A percentile compares a stretch with the other conserved stretches of the same genome.
These are phyloP conservation scores for Ichneumoninae sp. DNA, from an alignment of 2,888 invertebrate species.

Conservation along the genomic window DNA sequence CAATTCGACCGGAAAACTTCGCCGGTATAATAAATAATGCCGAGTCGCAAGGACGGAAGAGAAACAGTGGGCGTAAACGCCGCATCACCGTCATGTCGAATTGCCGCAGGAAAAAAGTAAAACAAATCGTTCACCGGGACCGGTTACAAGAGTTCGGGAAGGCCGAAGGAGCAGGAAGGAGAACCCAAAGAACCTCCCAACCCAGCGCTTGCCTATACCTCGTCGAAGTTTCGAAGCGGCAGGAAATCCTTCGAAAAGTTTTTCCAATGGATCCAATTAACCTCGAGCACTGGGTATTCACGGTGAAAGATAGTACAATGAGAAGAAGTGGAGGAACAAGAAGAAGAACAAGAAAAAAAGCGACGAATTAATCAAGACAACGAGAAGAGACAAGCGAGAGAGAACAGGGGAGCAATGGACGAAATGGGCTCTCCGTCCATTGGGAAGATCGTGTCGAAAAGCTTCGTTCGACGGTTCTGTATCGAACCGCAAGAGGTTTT, in stretches of 20 bases:
- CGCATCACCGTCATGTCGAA: slow-evolving; percentile 43
- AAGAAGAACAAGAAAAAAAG: slow-evolving; percentile 13
- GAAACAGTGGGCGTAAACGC: slow-evolving; percentile 28
- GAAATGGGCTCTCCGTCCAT: slow-evolving; percentile 4
- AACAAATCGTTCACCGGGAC: slow-evolving; percentile 14
- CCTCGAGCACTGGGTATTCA: slow-evolving; percentile 50
- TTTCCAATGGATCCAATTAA: slow-evolving; percentile 71
- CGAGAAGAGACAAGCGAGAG: slow-evolving; percentile 7
- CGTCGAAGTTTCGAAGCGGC: slow-evolving; percentile 57
- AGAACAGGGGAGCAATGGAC: slow-evolving; percentile 24
- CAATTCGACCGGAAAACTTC: slow-evolving; percentile 27
- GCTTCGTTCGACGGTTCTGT: slow-evolving; percentile 29
- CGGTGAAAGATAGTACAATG: slow-evolving; percentile 16
- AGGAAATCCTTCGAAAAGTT: slow-evolving; percentile 62
- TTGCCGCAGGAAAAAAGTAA: slow-evolving; percentile 31
- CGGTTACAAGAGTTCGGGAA: slow-evolving; percentile 23
- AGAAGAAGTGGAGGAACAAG: slow-evolving; percentile 44
- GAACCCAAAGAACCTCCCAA: slow-evolving; percentile 30
- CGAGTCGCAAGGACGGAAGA: slow-evolving; percentile 13
- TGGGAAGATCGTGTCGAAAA: slow-evolving; percentile 34
- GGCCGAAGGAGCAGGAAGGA: slow-evolving; percentile 6
- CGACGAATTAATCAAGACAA: slow-evolving; percentile 30
- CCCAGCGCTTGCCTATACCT: slow-evolving; percentile 50
- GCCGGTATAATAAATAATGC: slow-evolving; percentile 55
- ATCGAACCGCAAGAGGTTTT: neutral